Base-by-base conservation (phyloP, 2,797 vertebrate species). In the Melanogrammus aeglefinus region DNA sequence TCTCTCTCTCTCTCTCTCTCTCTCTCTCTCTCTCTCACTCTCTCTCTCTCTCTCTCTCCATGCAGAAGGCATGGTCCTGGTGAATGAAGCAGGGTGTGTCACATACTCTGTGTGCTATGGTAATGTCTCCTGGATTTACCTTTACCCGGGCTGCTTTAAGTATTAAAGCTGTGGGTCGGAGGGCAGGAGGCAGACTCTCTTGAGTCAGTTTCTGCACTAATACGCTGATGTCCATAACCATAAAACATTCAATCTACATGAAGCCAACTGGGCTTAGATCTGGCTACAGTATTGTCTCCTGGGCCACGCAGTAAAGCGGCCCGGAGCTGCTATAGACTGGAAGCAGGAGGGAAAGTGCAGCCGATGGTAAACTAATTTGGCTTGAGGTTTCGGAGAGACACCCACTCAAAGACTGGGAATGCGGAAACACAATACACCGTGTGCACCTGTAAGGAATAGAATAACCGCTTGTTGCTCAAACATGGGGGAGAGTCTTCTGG, bases 161-260 rank as follows among this genome's bases (percentile, higher is more conserved):
- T 88, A 84, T 88, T 82, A 80, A 69, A 63, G 76, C 76, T 76
- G 74, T 75, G 85, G 79, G 77, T 79, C 4, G 79, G 82, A 36
- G 78, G 79, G 80, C 81, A 31, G 76, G 85, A 81, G 86, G 85
- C 78, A 78, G 82, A 76, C 85, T 86, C 86, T 84, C 78, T 81
- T 73, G 88, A 87, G 89, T 86, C 90, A 86, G 88, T 89, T 93
- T 85, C 85, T 84, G 80, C 85, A 84, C 89, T 94, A 92, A 91
- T 18, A 91, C 91, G 87, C 92, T 89, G 87, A 90, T 86, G 89
- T 90, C 86, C 86, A 90, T 91, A 91, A 91, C 91, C 86, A 89
- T 93, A 94, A 94, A 94, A 92, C 91, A 92, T 92, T 91, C 82
- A 88, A 84, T 91, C 86, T 87, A 85, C 89, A 90, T 90, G 84